Evolutionary conservation across 1,140 invertebrate genomes (phyloP), one percentile per base, ranked within the genome.

Genomic region (Drosophila funebris): DNA sequence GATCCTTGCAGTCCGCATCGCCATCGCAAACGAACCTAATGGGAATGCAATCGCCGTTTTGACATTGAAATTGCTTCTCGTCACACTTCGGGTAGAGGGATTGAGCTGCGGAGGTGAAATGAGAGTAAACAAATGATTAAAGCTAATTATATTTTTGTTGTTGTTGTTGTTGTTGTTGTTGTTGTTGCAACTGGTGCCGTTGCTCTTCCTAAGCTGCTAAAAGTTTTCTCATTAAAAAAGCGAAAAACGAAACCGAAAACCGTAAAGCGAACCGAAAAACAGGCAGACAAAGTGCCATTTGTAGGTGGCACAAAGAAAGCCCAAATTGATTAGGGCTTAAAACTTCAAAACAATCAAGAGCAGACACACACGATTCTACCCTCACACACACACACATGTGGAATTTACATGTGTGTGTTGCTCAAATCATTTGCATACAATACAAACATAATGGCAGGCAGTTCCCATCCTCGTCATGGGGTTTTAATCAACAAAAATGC

Each of bases 31-130:
- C 93, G 94, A 96, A 97, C 73, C 95, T 92, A 57, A 95, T 92
- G 4, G 96, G 96, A 92, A 98, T 97, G 92, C 97, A 98, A 79
- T 94, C 94, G 72, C 96, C 96, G 80, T 96, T 96, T 46, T 91
- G 93, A 90, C 96, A 97, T 84, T 94, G 93, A 89, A 96, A 96
- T 83, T 96, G 95, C 90, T 94, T 94, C 77, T 94, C 90, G n/a
- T 94, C 93, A 92, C 96, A 96, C 48, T 84, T 87, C 37, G 46
- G 56, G 39, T 64, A 67, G 29, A 91, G 48, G 8, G 83, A 67
- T 73, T 91, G 82, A 36, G 82, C 90, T 91, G 92, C 20, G 7
- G 16, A 58, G 29, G 36, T 73, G 16, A 74, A 50, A 76, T 64
- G 62, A 66, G 4, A 53, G 63, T 63, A 76, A 78, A 75, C 74